Evolutionary conservation across 2,113 vertebrate species (phyloP), one percentile per base, ranked within the genome.

Genomic region (Phalacrocorax carbo): DNA sequence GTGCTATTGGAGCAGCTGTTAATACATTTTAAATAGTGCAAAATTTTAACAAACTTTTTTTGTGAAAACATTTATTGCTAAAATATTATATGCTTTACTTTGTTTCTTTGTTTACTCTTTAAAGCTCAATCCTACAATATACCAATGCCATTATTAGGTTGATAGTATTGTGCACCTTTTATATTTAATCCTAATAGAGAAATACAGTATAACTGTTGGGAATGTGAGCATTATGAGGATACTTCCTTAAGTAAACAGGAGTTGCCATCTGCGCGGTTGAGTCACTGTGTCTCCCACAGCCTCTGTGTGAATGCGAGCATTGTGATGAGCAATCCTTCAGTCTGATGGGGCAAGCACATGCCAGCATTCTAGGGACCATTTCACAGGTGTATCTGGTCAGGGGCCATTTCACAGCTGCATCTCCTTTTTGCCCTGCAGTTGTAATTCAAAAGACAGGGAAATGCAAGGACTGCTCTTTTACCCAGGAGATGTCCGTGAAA

Each of bases 281-380:
- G 34, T 81, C 12, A 7, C 19, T 58, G 13, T 81, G 51, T 51
- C 32, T 46, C 29, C 15, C 16, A 14, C 18, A 58, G 46, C 17
- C 19, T 12, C 14, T 51, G 32, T 1, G 0, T 25, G 32, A 38
- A 15, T 10, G 11, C 21, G 11, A 0, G 49, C 2, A 1, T 22
- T 40, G 8, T 9, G 11, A 20, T 2, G 3, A 60, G 14, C 22
- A n/a, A 1, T 42, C 34, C 26, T 62, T 46, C 16, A 48, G 19
- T 51, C 51, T 46, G 51, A 32, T 1, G 2, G 27, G 3, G 0
- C 19, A 32, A 62, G 15, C n/a, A 8, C 32, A 7, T 49, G 17
- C 44, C 49, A 38, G 8, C 1, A 1, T 75, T 68, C 34, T 48
- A 55, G 36, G 32, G 20, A 12, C 15, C 3, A 0, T 75, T 86